Evolutionary conservation across 1,140 invertebrate genomes (phyloP), one percentile per base, ranked within the genome.

Genomic region (Temnothorax nylanderi): DNA sequence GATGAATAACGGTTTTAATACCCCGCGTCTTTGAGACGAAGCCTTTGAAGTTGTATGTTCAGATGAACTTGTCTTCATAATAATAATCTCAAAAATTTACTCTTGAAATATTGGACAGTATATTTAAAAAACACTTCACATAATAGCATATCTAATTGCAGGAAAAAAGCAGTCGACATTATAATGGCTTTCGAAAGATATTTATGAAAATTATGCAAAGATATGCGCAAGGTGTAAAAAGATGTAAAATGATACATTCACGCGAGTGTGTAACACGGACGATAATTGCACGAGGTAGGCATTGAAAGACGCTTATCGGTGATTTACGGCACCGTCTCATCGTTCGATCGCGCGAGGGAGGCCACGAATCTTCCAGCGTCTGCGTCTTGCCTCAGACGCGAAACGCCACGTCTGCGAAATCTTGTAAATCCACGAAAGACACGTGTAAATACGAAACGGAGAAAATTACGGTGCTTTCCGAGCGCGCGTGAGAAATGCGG

Each of bases 381-480:
- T n/a, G 71, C 26, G 26, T 72, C 32, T 76, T n/a, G 62, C 26
- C 71, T 76, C 58, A 8, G 44, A 65, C 58, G 74, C 54, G 21
- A 86, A 81, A 75, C 69, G 87, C 67, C 51, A 54, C 26, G 37
- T 88, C 51, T 47, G 65, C 51, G 58, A 88, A 86, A 89, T 88
- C 75, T 69, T 58, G 41, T 51, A 78, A 86, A 75, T 87, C 76
- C 67, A 26, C 21, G 21, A 44, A 67, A 75, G 82, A 86, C 78
- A 76, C 76, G 82, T 89, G 87, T 89, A 89, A 89, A 89, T 89
- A 88, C 69, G 54, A 86, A 32, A 72, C 85, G 77, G 54, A 16
- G 67, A 62, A 87, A 72, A 89, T 88, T 88, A 89, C 86, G 56
- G 62, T 69, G 34, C 47, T 54, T 26, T 3, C n/a, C 37, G 37